A percentile compares a stretch with the other conserved stretches of the same genome.
phyloP scores from a whole-genome alignment of 1,140 invertebrate genomes.

The Zaprionus tsacasi region DNA sequence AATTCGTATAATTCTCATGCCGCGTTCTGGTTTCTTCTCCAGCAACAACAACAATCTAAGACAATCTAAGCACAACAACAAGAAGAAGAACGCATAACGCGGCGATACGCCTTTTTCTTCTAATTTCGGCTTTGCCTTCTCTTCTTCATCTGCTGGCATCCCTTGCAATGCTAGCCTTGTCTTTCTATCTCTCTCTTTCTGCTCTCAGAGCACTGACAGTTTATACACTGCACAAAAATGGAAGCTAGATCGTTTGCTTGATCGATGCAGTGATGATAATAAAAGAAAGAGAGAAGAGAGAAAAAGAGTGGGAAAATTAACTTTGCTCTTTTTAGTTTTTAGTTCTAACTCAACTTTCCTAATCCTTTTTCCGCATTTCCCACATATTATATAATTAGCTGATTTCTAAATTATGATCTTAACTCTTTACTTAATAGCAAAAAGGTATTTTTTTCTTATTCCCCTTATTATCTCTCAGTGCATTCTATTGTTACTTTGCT shows the following conservation, averaged over 20 bases:
- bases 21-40: conserved; percentile 28
- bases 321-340: too few relatives aligned
- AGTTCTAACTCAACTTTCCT: too few relatives aligned
- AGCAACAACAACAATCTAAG: conserved; percentile 34
- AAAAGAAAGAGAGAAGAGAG: too few relatives aligned
- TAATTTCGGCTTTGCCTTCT: conserved; percentile 55
- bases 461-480: background rate
- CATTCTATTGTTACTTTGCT: background rate
- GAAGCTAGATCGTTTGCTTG: background rate
- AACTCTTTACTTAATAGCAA: too few relatives aligned
- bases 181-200: conserved; percentile 11
- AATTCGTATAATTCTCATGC: conserved; percentile 66
- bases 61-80: conserved; percentile 13
- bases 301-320: too few relatives aligned
- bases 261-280: too few relatives aligned
- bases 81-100: conserved; percentile 24
- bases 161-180: conserved; percentile 3
- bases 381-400: too few relatives aligned
- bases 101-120: conserved; percentile 66
- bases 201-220: conserved; percentile 9
- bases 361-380: too few relatives aligned
- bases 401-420: too few relatives aligned
- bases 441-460: too few relatives aligned
- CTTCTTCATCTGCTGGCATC: conserved; percentile 35
- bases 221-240: conserved; percentile 44